Percentiles rank a stretch among this genome's conserved stretches.
These are phyloP conservation scores for Suricata suricatta DNA, from an alignment of 2,113 vertebrate species.

Conservation along the genomic window DNA sequence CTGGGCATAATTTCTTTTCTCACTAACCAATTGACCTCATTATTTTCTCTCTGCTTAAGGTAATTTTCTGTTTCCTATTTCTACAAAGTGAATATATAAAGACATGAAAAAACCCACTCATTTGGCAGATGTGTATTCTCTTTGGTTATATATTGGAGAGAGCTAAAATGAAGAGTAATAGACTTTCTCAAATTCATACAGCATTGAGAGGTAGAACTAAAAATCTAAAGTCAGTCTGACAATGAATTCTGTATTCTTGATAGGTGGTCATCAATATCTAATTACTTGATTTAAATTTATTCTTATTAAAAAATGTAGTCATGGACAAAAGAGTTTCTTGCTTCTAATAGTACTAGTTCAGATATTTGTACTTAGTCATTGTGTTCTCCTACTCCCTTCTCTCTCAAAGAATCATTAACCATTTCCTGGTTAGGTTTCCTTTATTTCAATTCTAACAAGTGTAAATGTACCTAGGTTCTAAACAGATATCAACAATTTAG, in stretches of 20 bases:
- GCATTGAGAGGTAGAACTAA: not conserved
- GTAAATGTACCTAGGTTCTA: not conserved
- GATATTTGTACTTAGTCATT: not conserved
- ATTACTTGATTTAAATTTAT: not conserved
- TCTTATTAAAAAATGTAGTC: not conserved
- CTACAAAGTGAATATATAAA: conserved; percentile 6
- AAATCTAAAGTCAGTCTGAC: not conserved
- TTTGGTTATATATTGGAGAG: not conserved
- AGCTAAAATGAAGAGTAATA: not conserved
- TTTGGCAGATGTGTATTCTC: not conserved
- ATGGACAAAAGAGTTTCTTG: not conserved
- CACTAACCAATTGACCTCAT: conserved; percentile 22
- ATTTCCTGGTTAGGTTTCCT: not conserved
- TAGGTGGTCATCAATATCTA: not conserved
- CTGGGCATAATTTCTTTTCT: conserved; percentile 6
- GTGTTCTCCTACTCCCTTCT: not conserved
- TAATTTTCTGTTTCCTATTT: conserved; percentile 41
- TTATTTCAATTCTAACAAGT: not conserved
- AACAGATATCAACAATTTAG: not conserved
- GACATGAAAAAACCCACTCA: not conserved
- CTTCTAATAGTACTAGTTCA: not conserved
- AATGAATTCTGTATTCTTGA: not conserved
- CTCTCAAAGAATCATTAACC: not conserved
- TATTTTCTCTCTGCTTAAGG: conserved; percentile 24
- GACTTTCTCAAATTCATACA: not conserved